Conservation (phyloP, 2,113 vertebrate genomes). For the Salminus brasiliensis region DNA sequence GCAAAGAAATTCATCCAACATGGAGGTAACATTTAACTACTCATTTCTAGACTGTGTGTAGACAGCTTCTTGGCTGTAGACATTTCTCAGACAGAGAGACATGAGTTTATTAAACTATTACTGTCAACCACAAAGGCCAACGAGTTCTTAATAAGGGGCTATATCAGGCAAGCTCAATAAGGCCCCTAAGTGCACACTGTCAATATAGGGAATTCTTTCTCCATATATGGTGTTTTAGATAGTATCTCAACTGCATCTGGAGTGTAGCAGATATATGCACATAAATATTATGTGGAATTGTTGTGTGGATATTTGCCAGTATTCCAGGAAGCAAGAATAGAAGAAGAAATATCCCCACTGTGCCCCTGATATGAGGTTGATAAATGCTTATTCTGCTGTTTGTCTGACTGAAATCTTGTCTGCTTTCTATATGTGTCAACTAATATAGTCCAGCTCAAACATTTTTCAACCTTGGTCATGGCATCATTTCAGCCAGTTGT, state of each 20-base stretch:
- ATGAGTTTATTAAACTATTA: constrained; percentile 3
- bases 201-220: not conserved
- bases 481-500: not conserved
- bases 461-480: not conserved
- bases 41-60: too few relatives aligned
- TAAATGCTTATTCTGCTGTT: not conserved
- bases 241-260: not conserved
- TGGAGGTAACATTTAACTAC: too few relatives aligned
- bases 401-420: not conserved
- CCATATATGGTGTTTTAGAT: not conserved
- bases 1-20: too few relatives aligned
- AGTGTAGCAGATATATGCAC: too few relatives aligned
- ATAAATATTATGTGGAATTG: too few relatives aligned
- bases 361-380: not conserved
- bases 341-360: not conserved
- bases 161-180: not conserved
- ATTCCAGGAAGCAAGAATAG: not conserved
- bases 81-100: not conserved
- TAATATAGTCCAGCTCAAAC: not conserved
- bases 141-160: constrained; percentile 2
- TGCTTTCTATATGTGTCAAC: not conserved
- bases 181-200: not conserved
- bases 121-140: not conserved
- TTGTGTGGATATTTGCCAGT: not conserved
- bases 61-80: too few relatives aligned